These are phyloP conservation scores for Hofmannophila pseudospretella DNA, from an alignment of 2,888 invertebrate genomes.

Conservation along the genomic window DNA sequence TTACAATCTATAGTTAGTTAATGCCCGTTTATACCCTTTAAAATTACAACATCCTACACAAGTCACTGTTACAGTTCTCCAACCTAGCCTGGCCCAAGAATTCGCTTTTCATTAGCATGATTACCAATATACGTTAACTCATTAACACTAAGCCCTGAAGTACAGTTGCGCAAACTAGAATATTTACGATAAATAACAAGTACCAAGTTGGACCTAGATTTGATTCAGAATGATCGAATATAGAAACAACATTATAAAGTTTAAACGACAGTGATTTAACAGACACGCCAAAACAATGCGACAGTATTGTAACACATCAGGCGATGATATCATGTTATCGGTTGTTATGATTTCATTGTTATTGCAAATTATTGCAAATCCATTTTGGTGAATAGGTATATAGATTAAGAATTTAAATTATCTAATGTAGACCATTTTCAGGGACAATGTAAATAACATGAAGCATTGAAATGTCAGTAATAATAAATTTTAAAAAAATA, in stretches of 20 bases:
- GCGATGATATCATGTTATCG: slow-evolving; percentile 9
- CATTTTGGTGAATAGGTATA: slow-evolving; percentile 4
- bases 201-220: too few species aligned
- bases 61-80: slow-evolving; percentile 8
- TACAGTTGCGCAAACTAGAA: slow-evolving; percentile 1
- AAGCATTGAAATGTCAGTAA: too few species aligned
- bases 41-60: slow-evolving; percentile 12
- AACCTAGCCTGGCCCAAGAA: slow-evolving; percentile 20
- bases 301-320: background rate
- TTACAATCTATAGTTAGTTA: background rate
- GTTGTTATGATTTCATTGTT: slow-evolving; percentile 10
- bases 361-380: slow-evolving; percentile 5
- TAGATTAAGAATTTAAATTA: background rate
- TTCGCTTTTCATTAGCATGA: slow-evolving; percentile 22
- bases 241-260: too few species aligned
- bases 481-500: too few species aligned
- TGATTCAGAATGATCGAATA: too few species aligned
- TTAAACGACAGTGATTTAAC: too few species aligned
- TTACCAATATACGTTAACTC: slow-evolving; percentile 17
- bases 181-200: background rate
- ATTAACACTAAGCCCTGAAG: slow-evolving; percentile 17
- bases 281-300: slow-evolving; percentile 1
- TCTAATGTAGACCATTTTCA: background rate
- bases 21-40: slow-evolving; percentile 1
- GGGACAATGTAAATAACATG: background rate